Evolutionary conservation across 1,140 invertebrate genomes (phyloP), one percentile per base, ranked within the genome.

Genomic region (Trichoplusia ni): DNA sequence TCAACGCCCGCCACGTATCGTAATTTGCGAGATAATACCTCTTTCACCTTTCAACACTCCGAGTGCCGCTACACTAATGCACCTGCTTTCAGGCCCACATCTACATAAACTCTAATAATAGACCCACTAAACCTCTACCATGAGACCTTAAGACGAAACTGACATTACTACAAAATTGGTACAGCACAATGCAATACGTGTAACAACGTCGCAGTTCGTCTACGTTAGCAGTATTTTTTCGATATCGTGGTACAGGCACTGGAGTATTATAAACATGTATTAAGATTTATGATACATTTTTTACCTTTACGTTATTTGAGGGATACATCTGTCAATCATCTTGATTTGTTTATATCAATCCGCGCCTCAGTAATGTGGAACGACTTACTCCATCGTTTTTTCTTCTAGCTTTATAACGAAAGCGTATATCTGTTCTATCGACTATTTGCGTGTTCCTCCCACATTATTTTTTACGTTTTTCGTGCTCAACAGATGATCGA

Each of bases 51-150:
- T 5, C 51, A 56, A 56, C 51, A 18, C 19, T n/a, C 4, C 7
- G 29, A 33, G 18, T 11, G 21, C 11, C 1, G n/a, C 21, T 11
- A 40, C 35, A 23, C 35, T 56, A 56, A 56, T 56, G 51, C 35
- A 56, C 51, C 51, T 40, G 33, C 35, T 29, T 5, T 14, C 51
- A 9, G 8, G 33, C 31, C 44, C 7, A 49, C 25, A 31, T 31
- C 29, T 31, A 18, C 14, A 49, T 49, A 29, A 40, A 38, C 35
- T 56, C 51, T 56, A 56, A 40, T 40, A 40, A 56, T 56, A 56
- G 4, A 49, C 13, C 51, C 19, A 40, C 35, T 56, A 56, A 56
- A 56, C 23, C 27, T n/a, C n/a, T n/a, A n/a, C n/a, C n/a, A n/a
- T n/a, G n/a, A n/a, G n/a, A n/a, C n/a, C n/a, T n/a, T n/a, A n/a